These are phyloP conservation scores for Dolichotis patagonum DNA, from an alignment of 2,113 vertebrate species.

Conservation along the genomic window DNA sequence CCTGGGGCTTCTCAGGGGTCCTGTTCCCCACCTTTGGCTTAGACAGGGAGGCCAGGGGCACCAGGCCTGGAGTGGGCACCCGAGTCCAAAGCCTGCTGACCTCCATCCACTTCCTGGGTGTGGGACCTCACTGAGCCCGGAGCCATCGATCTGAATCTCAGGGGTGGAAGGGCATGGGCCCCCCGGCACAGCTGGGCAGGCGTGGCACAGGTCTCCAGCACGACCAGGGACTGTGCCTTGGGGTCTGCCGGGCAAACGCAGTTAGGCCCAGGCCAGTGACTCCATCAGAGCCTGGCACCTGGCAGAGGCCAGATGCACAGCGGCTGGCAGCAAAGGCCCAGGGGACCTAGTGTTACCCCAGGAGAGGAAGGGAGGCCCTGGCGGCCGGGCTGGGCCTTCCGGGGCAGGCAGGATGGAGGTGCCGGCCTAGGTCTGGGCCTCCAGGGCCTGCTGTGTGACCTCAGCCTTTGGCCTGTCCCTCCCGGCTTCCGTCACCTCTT, in stretches of 20 bases:
- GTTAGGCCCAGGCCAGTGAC: not conserved
- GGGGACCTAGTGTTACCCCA: not conserved
- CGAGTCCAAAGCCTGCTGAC: not conserved
- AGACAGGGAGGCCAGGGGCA: not conserved
- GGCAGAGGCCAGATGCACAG: not conserved
- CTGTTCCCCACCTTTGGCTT: not conserved
- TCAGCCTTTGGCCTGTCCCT: not conserved
- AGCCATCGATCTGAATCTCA: not conserved
- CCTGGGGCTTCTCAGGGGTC: not conserved
- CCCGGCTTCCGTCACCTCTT: constrained; percentile 41
- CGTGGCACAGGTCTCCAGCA: not conserved
- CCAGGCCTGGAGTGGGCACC: not conserved
- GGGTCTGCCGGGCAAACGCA: not conserved
- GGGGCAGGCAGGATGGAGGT: not conserved
- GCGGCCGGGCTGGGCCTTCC: not conserved
- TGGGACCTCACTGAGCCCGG: not conserved
- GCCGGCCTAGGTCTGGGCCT: not conserved
- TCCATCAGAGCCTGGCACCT: not conserved
- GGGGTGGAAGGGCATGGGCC: not conserved
- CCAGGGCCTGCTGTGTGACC: not conserved
- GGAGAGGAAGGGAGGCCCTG: not conserved
- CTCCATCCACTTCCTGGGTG: not conserved
- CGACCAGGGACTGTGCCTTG: not conserved
- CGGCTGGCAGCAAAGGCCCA: not conserved
- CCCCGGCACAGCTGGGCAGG: too few species aligned